Evolutionary conservation across 1,140 invertebrate species (phyloP).

Genomic region (Phymorhynchus buccinoides): DNA sequence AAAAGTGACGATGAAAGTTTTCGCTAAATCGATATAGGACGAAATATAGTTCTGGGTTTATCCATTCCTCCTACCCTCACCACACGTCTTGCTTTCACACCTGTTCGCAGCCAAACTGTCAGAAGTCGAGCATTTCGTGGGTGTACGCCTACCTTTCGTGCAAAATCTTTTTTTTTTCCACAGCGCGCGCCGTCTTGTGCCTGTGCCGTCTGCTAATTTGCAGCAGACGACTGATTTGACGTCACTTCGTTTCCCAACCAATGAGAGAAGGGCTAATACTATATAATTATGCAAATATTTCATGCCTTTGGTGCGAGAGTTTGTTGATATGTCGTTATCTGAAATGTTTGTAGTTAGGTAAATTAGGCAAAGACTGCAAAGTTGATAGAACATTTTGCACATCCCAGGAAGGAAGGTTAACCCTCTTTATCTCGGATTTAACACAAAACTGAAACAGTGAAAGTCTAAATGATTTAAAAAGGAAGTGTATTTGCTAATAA

Average conservation of each 20-base stretch:
- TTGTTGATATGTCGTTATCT: no score
- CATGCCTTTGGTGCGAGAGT: no score
- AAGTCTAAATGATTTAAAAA: no score
- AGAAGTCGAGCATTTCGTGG: neutral
- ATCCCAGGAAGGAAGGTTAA: no score
- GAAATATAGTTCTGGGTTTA: neutral
- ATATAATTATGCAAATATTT: no score
- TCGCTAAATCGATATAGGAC: neutral
- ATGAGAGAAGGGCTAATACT: neutral
- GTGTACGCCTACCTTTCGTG: neutral
- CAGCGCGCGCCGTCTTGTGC: neutral
- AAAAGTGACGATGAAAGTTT: neutral
- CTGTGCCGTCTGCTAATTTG: neutral
- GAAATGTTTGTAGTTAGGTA: no score
- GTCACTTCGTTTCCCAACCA: neutral
- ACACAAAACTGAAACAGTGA: no score
- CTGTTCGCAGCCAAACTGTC: neutral
- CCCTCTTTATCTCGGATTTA: no score
- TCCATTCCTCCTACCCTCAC: neutral
- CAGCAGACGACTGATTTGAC: neutral
- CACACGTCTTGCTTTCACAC: neutral
- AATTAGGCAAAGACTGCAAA: no score
- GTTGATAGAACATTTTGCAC: no score
- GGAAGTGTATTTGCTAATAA: no score
- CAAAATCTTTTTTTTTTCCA: no score